phyloP scores from a whole-genome alignment of 64 coral and sea anemone species.

The Anthopleura sola region DNA sequence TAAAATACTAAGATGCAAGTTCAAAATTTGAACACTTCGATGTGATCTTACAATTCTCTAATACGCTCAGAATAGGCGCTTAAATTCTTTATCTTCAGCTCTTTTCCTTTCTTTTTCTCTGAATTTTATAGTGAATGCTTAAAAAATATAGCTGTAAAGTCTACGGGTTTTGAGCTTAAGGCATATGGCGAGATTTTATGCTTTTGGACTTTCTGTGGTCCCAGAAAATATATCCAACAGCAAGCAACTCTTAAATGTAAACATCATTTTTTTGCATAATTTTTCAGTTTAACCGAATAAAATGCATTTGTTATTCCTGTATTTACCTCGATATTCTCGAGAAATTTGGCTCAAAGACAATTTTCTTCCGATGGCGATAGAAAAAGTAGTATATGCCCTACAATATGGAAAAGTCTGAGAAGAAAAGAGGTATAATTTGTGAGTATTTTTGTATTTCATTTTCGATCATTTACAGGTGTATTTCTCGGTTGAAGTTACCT shows the following conservation, averaged over 20 bases:
- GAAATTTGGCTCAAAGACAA: neutral
- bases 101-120: neutral
- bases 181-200: neutral
- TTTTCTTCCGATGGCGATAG: neutral
- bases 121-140: neutral
- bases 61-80: neutral
- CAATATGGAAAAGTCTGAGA: neutral
- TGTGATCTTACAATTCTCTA: neutral
- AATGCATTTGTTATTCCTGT: neutral
- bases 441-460: conserved; percentile 7
- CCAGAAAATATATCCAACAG: neutral
- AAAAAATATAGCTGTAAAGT: neutral
- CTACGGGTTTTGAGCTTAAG: neutral
- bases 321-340: neutral
- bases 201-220: neutral
- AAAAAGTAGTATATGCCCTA: neutral
- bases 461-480: conserved; percentile 12
- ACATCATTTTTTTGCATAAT: conserved; percentile 7
- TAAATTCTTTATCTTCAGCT: neutral
- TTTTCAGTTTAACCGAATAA: neutral
- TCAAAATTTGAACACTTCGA: neutral
- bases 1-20: neutral
- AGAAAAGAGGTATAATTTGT: neutral
- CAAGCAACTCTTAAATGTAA: neutral
- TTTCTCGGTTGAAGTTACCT: conserved; percentile 20